Conservation (phyloP, 2,888 invertebrate species). For the Cantharis nigra region DNA sequence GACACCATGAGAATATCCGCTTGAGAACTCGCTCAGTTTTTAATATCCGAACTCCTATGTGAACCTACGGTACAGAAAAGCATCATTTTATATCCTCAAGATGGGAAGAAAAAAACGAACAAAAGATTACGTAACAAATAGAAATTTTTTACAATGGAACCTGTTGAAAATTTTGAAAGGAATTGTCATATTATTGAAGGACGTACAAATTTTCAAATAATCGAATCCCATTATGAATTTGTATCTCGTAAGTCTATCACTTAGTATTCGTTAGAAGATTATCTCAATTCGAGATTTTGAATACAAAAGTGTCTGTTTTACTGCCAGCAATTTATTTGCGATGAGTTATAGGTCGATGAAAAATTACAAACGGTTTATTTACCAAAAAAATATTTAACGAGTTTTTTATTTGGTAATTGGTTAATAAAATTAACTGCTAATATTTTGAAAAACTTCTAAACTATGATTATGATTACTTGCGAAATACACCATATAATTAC, state of each 20-base stretch:
- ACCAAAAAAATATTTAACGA: background rate
- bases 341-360: constrained; percentile 1
- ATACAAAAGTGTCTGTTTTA: background rate
- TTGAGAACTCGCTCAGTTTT: constrained; percentile 36
- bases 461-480: background rate
- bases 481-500: background rate
- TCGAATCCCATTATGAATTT: background rate
- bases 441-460: background rate
- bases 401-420: background rate
- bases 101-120: background rate
- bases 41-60: constrained; percentile 2
- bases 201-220: background rate
- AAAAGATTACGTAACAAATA: background rate
- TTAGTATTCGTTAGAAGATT: background rate
- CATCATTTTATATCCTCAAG: background rate
- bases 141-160: background rate
- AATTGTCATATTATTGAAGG: background rate
- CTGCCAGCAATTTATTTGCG: background rate
- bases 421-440: background rate
- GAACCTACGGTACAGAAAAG: background rate
- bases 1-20: constrained; percentile 53
- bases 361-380: background rate
- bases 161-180: background rate
- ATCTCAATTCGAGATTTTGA: background rate
- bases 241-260: background rate